Evolutionary conservation across 2,113 vertebrate species (phyloP).

Genomic region (Isurus oxyrinchus): DNA sequence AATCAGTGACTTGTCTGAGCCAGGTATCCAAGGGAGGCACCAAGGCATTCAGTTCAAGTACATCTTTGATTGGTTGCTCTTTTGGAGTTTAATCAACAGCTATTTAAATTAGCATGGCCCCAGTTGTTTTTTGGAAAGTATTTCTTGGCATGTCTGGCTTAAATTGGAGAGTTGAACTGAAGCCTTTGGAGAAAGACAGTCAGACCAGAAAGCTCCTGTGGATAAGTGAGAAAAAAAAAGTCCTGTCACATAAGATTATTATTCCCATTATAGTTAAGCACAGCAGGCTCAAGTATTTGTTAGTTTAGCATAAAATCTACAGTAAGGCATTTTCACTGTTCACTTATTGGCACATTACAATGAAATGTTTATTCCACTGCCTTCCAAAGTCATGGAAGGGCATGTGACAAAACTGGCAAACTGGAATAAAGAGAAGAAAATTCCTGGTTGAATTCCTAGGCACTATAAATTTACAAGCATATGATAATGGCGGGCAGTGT

Average conservation of each 20-base stretch:
- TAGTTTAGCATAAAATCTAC: not conserved
- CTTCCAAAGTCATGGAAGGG: slow-evolving; percentile 4
- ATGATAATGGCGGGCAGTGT: not conserved
- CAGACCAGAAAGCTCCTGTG: not conserved
- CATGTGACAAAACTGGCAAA: not conserved
- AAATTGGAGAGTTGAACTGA: not conserved
- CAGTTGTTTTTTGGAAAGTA: not conserved
- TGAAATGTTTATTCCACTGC: not conserved
- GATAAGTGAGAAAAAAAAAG: not conserved
- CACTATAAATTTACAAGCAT: too few relatives aligned
- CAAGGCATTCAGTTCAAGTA: not conserved
- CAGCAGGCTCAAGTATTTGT: not conserved
- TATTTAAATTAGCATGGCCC: not conserved
- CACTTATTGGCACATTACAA: not conserved
- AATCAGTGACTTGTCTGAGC: not conserved
- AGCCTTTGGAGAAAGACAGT: not conserved
- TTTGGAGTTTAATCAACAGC: slow-evolving; percentile 5
- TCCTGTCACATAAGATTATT: not conserved
- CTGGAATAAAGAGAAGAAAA: not conserved
- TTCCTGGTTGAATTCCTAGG: not conserved
- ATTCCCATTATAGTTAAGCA: not conserved
- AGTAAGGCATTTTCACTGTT: not conserved
- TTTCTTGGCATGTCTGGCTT: not conserved
- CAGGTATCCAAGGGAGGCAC: not conserved
- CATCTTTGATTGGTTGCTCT: not conserved